A percentile compares a stretch with the other conserved stretches of the same genome.
These are phyloP conservation scores for Drosophila seclusa DNA, from an alignment of 2,888 invertebrate species.

Conservation along the genomic window DNA sequence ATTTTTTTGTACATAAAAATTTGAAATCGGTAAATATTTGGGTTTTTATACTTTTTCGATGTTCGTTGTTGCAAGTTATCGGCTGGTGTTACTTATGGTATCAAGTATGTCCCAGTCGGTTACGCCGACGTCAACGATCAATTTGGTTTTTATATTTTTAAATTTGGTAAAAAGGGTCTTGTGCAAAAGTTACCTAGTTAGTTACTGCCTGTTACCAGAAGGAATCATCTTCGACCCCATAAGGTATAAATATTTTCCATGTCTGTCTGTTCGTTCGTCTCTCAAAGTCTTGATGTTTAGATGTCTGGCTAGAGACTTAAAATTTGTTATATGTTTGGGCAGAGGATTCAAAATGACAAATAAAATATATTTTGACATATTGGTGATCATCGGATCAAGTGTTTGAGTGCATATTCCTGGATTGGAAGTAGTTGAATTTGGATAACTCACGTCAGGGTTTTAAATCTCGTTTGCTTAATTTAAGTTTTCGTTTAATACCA, in stretches of 20 bases:
- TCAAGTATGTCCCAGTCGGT: too few species aligned
- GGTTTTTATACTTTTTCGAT: neutral
- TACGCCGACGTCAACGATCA: neutral
- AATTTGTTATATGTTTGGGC: neutral
- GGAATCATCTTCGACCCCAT: neutral
- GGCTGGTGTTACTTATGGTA: too few species aligned
- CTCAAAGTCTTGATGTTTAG: neutral
- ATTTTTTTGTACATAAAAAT: neutral
- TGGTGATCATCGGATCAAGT: neutral
- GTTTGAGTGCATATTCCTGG: neutral
- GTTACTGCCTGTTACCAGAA: too few species aligned
- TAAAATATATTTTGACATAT: neutral
- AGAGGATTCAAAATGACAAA: neutral
- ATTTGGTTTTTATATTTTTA: neutral
- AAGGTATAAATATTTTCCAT: neutral
- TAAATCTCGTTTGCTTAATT: neutral
- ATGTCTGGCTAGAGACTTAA: neutral
- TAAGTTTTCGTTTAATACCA: neutral
- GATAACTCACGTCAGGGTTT: neutral
- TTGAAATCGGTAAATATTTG: neutral
- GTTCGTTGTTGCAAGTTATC: too few species aligned
- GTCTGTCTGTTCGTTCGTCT: neutral
- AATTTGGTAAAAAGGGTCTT: neutral
- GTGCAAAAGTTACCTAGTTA: too few species aligned
- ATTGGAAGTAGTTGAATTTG: neutral